Percentiles rank a stretch among this genome's conserved stretches.
phyloP scores from a whole-genome alignment of 2,797 vertebrate species.

The Carapus acus region DNA sequence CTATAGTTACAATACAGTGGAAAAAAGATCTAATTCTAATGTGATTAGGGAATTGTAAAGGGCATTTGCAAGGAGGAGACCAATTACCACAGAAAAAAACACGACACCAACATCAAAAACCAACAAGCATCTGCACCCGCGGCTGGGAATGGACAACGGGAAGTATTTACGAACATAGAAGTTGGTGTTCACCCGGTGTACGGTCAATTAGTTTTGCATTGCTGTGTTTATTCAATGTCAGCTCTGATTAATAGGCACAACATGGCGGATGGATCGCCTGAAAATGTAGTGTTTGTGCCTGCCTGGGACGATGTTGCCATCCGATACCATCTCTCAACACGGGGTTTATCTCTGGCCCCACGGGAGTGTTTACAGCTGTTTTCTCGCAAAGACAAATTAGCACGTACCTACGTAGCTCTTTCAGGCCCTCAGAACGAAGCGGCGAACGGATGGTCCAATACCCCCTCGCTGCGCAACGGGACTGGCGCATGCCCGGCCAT shows the following conservation, averaged over 20 bases:
- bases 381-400: constrained; percentile 70
- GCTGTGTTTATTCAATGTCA: constrained; percentile 59
- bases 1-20: constrained; percentile 44
- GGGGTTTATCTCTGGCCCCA: constrained; percentile 56
- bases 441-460: constrained; percentile 34
- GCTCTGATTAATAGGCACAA: constrained; percentile 66
- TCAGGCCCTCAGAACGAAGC: constrained; percentile 39
- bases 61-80: constrained; percentile 58
- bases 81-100: constrained; percentile 7
- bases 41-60: constrained; percentile 66
- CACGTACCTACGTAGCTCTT: constrained; percentile 33
- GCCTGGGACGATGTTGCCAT: constrained; percentile 61
- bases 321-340: constrained; percentile 67
- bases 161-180: constrained; percentile 27
- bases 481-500: constrained; percentile 5
- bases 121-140: constrained; percentile 1
- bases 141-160: constrained; percentile 31
- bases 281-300: constrained; percentile 50
- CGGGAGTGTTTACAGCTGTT: constrained; percentile 68
- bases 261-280: constrained; percentile 59
- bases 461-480: constrained; percentile 20
- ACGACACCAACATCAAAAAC: constrained; percentile 13
- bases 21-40: constrained; percentile 50
- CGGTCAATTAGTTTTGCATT: constrained; percentile 62
- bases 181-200: constrained; percentile 51